Evolutionary conservation across 2,113 vertebrate genomes (phyloP).

Genomic region (Parus major): DNA sequence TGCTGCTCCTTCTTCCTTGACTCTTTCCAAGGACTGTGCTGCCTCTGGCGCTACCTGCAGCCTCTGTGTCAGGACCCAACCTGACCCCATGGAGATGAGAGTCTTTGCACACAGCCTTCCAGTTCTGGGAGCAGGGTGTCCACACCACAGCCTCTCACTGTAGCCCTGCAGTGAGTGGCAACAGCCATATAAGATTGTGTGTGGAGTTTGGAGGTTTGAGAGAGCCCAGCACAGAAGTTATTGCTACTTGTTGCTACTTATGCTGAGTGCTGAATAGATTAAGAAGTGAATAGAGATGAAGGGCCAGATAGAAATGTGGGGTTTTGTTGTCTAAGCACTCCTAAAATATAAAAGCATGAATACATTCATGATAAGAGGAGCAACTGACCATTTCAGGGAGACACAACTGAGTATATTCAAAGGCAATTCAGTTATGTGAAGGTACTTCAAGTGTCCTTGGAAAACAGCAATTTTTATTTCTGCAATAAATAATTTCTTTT

Average conservation of each 20-base stretch:
- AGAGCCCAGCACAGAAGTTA: not conserved
- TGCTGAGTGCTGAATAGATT: not conserved
- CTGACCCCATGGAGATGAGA: not conserved
- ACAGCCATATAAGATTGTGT: not conserved
- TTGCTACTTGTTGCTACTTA: not conserved
- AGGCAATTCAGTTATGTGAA: not conserved
- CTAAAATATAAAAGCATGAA: not conserved
- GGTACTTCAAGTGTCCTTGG: not conserved
- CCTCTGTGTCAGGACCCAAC: not conserved
- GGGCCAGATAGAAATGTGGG: not conserved
- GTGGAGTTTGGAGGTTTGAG: not conserved
- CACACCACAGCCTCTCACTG: not conserved
- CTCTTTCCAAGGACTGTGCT: not conserved
- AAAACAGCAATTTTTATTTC: not conserved
- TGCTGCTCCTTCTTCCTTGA: not conserved
- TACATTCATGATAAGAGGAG: not conserved
- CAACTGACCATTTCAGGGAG: not conserved
- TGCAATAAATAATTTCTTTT: not conserved
- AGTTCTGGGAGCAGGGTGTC: not conserved
- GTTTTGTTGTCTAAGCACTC: not conserved
- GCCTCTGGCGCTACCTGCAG: not conserved
- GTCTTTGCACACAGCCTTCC: not conserved
- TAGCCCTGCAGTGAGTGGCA: not conserved
- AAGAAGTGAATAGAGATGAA: not conserved
- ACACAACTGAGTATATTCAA: not conserved